Evolutionary conservation across 2,888 invertebrate genomes (phyloP).

Genomic region (Synanthedon tipuliformis): DNA sequence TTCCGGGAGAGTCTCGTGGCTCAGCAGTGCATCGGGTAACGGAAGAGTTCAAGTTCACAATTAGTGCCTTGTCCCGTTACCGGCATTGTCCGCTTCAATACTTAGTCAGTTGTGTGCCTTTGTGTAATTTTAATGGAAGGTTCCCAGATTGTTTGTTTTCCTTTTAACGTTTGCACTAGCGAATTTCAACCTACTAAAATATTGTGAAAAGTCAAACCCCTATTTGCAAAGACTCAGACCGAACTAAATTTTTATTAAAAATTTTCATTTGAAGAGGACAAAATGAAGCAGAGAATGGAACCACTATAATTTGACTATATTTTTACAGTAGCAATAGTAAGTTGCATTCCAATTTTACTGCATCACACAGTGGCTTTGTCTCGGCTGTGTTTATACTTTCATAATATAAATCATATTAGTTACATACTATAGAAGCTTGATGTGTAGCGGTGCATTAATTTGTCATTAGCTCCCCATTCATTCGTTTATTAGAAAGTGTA

Average conservation of each 20-base stretch:
- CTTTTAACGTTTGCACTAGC: constrained; percentile 29
- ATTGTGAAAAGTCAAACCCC: too few species aligned
- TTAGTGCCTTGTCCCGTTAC: constrained; percentile 63
- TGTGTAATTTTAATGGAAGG: constrained; percentile 47
- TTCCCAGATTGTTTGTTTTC: constrained; percentile 47
- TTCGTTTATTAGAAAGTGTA: constrained; percentile 18
- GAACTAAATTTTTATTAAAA: too few species aligned
- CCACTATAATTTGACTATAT: too few species aligned
- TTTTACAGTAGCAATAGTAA: too few species aligned
- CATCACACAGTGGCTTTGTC: too few species aligned
- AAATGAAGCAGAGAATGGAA: too few species aligned
- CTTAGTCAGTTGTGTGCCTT: constrained; percentile 50
- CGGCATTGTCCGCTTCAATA: constrained; percentile 55
- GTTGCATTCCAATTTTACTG: too few species aligned
- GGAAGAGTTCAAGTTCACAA: constrained; percentile 57
- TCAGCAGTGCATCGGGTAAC: constrained; percentile 33
- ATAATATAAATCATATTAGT: not conserved
- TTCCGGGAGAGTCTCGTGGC: constrained; percentile 22
- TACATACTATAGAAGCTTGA: not conserved
- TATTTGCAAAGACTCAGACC: too few species aligned
- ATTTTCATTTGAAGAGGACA: too few species aligned
- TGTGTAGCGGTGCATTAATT: constrained; percentile 10
- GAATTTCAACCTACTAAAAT: constrained; percentile 6
- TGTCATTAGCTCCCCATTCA: constrained; percentile 16
- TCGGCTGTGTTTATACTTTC: too few species aligned